Evolutionary conservation across 2,888 invertebrate genomes (phyloP), one percentile per base, ranked within the genome.

Genomic region (Drosophila conformis): DNA sequence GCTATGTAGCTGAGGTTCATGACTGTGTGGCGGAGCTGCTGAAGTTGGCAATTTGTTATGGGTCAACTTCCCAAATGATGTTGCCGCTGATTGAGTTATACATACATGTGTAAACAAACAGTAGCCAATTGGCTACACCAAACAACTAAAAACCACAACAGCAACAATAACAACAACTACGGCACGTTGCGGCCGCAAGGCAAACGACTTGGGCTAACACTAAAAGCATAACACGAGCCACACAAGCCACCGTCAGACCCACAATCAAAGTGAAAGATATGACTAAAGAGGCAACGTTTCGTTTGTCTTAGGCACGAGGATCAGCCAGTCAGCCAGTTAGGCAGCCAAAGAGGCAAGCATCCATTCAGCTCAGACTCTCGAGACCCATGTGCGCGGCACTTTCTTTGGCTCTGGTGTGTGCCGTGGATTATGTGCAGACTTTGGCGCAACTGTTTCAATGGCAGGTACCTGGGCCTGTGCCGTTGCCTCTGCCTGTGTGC

Each of bases 221-320:
- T 65, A 69, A 73, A 80, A 85, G 74, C 85, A 66, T 56, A 69
- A 69, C 90, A 79, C 85, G 82, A 74, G 82, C 76, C 80, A 86
- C 90, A 84, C 89, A 77, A 87, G 77, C 87, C 88, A 76, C 60
- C 58, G 60, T 59, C 76, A 71, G 81, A 75, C 54, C 82, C 88
- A 76, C 86, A 87, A 90, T 87, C 86, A 90, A 85, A 89, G 88
- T 89, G 90, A 89, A 89, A 89, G 86, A 90, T 88, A 87, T 88
- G 85, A 73, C 88, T 89, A 86, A 86, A 89, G 74, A 88, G 78
- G 61, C 80, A 87, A 69, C 83, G 86, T 82, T 78, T 89, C 89
- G 86, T 90, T 89, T 87, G 85, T 85, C 85, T 90, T 89, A 76
- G 84, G 64, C 77, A 75, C 65, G 88, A 82, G 76, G 85, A 74